Conservation (phyloP, 2,113 vertebrate species). For the Blennius ocellaris region DNA sequence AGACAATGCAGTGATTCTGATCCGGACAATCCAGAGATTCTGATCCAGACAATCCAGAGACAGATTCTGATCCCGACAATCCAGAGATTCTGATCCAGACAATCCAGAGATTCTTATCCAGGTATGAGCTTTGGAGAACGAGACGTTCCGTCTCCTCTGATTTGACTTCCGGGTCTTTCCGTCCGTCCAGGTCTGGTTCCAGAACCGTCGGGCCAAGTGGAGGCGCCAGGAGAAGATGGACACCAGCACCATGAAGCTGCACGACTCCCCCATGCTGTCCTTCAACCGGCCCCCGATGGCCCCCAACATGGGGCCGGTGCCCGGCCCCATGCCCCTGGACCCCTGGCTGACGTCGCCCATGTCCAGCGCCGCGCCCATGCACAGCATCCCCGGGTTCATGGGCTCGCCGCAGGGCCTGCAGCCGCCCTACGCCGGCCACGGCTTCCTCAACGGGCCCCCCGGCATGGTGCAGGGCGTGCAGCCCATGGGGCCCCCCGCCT, state of each 20-base stretch:
- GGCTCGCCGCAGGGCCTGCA: constrained; percentile 88
- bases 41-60: too few species aligned
- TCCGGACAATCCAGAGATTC: too few species aligned
- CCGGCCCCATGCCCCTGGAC: constrained; percentile 88
- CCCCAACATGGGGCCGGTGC: constrained; percentile 81
- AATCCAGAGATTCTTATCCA: too few species aligned
- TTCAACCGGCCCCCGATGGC: constrained; percentile 88
- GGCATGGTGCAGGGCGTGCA: constrained; percentile 89
- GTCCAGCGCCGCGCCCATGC: constrained; percentile 85
- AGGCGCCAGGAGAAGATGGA: constrained; percentile 94
- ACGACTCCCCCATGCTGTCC: constrained; percentile 88
- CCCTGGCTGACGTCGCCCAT: constrained; percentile 92
- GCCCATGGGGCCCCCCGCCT: constrained; percentile 85
- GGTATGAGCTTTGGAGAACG: too few species aligned
- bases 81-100: too few species aligned
- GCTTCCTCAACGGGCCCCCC: constrained; percentile 85
- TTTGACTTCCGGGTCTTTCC: not conserved
- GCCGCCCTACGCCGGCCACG: constrained; percentile 83
- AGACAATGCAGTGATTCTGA: too few species aligned
- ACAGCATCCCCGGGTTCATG: constrained; percentile 89
- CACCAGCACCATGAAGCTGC: constrained; percentile 88
- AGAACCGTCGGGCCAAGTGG: constrained; percentile 95
- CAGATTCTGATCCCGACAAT: too few species aligned
- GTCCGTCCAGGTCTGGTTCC: constrained; percentile 90
- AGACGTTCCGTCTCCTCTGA: not conserved